phyloP scores from a whole-genome alignment of 2,113 vertebrate genomes.

The Ginglymostoma cirratum region DNA sequence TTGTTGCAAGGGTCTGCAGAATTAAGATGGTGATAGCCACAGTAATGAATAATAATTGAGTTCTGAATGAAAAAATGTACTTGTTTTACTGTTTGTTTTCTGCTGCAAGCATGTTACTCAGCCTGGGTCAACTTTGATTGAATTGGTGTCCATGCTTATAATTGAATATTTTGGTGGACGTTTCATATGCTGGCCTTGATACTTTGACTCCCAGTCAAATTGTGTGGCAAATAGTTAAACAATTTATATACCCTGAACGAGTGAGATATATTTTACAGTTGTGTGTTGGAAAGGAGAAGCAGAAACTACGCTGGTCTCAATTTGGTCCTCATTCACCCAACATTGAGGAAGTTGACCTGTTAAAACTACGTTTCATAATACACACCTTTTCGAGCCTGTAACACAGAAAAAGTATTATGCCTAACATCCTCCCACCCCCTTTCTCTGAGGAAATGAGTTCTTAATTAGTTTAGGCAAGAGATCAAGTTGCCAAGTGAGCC shows the following conservation, averaged over 20 bases:
- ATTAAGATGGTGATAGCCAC: background rate
- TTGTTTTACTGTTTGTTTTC: background rate
- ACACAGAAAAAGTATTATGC: background rate
- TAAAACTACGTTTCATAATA: background rate
- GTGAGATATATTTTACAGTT: background rate
- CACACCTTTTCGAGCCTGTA: background rate
- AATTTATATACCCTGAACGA: background rate
- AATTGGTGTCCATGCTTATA: background rate
- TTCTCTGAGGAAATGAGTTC: background rate
- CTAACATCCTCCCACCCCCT: background rate
- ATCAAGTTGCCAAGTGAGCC: background rate
- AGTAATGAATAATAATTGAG: background rate
- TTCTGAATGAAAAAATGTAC: constrained; percentile 5
- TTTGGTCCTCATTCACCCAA: background rate
- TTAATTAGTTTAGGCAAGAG: background rate
- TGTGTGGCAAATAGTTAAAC: background rate
- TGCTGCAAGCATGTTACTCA: background rate
- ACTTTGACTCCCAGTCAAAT: background rate
- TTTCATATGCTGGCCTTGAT: background rate
- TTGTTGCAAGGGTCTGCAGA: background rate
- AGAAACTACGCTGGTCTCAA: background rate
- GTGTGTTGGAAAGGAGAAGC: background rate
- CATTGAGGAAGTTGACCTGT: background rate
- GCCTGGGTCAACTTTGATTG: background rate
- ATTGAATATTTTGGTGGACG: background rate